phyloP scores from a whole-genome alignment of 2,888 invertebrate genomes.

The Xestia xanthographa region DNA sequence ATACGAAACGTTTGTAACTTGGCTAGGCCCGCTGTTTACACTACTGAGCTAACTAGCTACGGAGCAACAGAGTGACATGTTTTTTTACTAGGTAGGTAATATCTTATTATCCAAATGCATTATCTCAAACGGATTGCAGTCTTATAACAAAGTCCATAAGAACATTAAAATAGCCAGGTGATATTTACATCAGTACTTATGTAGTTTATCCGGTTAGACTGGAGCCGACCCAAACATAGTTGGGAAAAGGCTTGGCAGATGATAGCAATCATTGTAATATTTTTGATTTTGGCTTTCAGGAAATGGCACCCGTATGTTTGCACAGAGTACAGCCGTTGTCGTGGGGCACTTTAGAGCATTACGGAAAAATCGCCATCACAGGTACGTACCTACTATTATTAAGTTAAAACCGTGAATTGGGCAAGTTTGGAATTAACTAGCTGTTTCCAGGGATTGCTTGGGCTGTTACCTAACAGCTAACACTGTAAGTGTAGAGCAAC shows the following conservation, averaged over 20 bases:
- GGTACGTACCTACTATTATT: slow-evolving; percentile 63
- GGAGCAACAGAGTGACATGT: too few relatives aligned
- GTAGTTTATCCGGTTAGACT: too few relatives aligned
- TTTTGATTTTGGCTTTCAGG: slow-evolving; percentile 70
- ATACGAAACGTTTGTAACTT: too few relatives aligned
- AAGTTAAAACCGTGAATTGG: not conserved
- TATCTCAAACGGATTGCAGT: not conserved
- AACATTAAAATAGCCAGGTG: not conserved
- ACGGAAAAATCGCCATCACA: slow-evolving; percentile 79
- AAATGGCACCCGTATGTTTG: slow-evolving; percentile 71
- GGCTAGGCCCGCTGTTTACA: too few relatives aligned
- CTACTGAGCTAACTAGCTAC: too few relatives aligned
- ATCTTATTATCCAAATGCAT: not conserved
- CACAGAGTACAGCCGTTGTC: slow-evolving; percentile 78
- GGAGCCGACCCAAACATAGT: not conserved
- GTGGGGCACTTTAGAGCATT: slow-evolving; percentile 80
- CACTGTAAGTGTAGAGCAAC: too few relatives aligned
- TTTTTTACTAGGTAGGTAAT: not conserved
- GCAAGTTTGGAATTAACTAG: not conserved
- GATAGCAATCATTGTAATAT: not conserved
- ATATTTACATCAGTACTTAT: too few relatives aligned
- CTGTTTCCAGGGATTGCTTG: not conserved
- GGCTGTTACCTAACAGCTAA: too few relatives aligned
- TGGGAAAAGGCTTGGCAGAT: not conserved
- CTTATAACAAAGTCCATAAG: not conserved